A percentile compares a stretch with the other conserved stretches of the same genome.
These are phyloP conservation scores for Myotis findleyi DNA, from an alignment of 2,797 vertebrate species.

Conservation along the genomic window DNA sequence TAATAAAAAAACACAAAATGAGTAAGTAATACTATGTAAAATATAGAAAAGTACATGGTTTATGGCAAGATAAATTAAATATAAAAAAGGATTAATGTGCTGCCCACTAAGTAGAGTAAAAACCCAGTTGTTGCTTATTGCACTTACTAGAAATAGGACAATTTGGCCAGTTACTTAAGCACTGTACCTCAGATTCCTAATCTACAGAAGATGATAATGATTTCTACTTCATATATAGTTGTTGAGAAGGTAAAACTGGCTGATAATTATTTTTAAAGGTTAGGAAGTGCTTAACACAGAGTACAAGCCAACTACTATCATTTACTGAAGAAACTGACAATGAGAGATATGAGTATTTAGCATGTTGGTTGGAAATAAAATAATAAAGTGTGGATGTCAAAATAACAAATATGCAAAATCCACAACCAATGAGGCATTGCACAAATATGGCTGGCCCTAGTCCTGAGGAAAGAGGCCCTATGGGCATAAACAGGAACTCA, in stretches of 20 bases:
- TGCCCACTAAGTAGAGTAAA: background rate
- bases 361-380: background rate
- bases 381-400: background rate
- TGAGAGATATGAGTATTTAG: background rate
- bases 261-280: background rate
- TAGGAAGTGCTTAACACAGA: background rate
- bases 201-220: background rate
- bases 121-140: background rate
- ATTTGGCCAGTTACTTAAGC: background rate
- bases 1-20: background rate
- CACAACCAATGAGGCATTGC: background rate
- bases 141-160: background rate
- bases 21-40: background rate
- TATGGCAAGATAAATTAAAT: background rate
- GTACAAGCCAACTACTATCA: background rate
- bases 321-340: slow-evolving; percentile 5
- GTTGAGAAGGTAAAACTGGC: background rate
- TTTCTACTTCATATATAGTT: background rate
- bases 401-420: background rate
- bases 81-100: background rate
- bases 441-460: background rate
- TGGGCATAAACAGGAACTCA: background rate
- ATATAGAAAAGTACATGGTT: background rate
- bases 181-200: background rate
- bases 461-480: background rate